Base-by-base conservation (phyloP, 2,797 vertebrate species). In the Kryptopterus vitreolus region DNA sequence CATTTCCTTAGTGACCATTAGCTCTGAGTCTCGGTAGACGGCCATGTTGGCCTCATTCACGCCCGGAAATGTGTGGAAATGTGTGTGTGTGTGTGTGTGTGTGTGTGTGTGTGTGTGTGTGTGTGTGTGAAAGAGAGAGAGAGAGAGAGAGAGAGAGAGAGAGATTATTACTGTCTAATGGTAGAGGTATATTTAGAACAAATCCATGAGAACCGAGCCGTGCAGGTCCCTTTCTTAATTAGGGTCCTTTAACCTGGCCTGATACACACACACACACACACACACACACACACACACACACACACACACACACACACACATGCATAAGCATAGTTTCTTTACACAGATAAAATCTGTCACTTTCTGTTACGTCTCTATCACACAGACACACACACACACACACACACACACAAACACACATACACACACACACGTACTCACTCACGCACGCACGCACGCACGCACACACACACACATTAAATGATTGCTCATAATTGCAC, bases 31-130 rank as follows among this genome's bases (percentile, higher is more conserved):
- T 59, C 63, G 5, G 26, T 59, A 62, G 73, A 66, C 43, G 22
- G 72, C 38, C 15, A 33, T 58, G 38, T 46, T 81, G 80, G 73
- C 79, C 79, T 81, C 61, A 57, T 76, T 81, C 62, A 24, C n/a
- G 13, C 24, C 50, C 38, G 26, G 22, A 66, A 57, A 48, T 20
- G 31, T 53, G 16, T 52, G 61, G 33, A 24, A 48, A 38, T 20
- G n/a, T 20, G 15, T 75, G 57, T 35, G 71, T 73, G 50, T 55
- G 69, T 55, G 69, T 33, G 50, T 55, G 33, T 55, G 71, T 55
- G 48, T 11, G 31, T 63, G 61, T 35, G 31, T 63, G 61, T 35
- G 61, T 63, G 62, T 22, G 59, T 61, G 68, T 31, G 65, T 8
- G 48, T 29, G 58, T 61, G 59, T 61, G 59, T 61, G 59, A 31